phyloP scores from a whole-genome alignment of 2,888 invertebrate species.

The Macrosiphum euphorbiae region DNA sequence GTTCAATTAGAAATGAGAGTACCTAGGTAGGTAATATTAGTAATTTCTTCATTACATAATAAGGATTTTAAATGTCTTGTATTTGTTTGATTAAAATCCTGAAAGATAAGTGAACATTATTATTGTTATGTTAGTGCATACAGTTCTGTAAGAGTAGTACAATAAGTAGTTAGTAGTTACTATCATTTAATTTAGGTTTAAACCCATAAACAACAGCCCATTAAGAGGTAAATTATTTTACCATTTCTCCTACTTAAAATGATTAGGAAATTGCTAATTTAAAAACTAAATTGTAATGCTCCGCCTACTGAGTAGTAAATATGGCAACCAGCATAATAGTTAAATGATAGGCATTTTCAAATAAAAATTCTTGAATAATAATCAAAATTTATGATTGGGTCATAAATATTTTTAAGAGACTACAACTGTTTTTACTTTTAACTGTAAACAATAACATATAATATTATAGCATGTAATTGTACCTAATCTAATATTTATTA shows the following conservation, averaged over 20 bases:
- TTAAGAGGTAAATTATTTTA: neutral
- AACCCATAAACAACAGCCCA: neutral
- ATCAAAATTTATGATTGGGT: neutral
- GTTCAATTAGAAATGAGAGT: neutral
- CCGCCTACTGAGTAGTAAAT: neutral
- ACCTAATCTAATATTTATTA: neutral
- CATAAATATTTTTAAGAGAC: neutral
- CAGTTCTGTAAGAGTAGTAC: neutral
- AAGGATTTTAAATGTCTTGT: neutral
- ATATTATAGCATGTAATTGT: neutral
- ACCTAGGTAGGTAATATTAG: neutral
- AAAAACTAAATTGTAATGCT: neutral
- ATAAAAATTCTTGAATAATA: neutral
- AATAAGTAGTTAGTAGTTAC: neutral
- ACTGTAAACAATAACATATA: neutral
- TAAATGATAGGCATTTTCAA: neutral
- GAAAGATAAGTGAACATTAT: neutral
- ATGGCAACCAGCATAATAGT: neutral
- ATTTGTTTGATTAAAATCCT: neutral
- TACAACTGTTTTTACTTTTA: neutral
- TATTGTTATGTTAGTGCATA: neutral
- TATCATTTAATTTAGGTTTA: neutral
- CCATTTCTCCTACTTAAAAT: neutral
- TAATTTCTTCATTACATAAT: constrained; percentile 27
- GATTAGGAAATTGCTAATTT: neutral